Evolutionary conservation across 2,797 vertebrate genomes (phyloP).

Genomic region (Varecia variegata): DNA sequence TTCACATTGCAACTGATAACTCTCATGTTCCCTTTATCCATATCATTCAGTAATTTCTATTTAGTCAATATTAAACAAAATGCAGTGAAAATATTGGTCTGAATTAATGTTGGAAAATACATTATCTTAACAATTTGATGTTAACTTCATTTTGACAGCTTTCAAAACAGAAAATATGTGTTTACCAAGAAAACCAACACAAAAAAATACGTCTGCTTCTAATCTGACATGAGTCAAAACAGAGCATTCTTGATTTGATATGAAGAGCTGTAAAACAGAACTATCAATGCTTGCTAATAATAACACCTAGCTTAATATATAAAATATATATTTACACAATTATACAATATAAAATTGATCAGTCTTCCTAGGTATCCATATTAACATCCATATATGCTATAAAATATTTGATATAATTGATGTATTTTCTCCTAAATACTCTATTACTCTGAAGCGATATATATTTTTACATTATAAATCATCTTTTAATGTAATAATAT

Average conservation of each 20-base stretch:
- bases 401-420: background rate
- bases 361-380: background rate
- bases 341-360: background rate
- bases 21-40: background rate
- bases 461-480: background rate
- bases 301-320: background rate
- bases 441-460: background rate
- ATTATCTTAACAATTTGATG: background rate
- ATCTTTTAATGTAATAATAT: background rate
- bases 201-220: background rate
- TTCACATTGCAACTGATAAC: background rate
- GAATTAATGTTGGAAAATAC: background rate
- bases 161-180: background rate
- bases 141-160: background rate
- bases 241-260: background rate
- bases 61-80: background rate
- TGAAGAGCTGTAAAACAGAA: background rate
- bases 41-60: background rate
- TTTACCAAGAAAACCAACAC: background rate
- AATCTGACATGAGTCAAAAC: background rate
- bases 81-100: background rate
- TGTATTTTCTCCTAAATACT: background rate
- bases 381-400: background rate
- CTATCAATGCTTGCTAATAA: background rate
- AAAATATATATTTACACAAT: background rate